phyloP scores from a whole-genome alignment of 2,113 vertebrate genomes.

The Myotis yumanensis region DNA sequence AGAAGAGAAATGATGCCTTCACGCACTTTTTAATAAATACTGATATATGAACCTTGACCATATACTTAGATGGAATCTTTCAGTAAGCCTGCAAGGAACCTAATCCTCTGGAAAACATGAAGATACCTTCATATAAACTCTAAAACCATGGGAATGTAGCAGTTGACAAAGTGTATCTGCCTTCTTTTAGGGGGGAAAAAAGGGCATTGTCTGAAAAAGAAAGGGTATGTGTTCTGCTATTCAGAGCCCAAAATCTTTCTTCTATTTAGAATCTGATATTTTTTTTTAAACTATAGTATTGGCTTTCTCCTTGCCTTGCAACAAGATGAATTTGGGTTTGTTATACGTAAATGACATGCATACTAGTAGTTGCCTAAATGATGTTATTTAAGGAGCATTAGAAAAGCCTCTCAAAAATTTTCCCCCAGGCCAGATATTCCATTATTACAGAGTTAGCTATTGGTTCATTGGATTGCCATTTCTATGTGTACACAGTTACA shows the following conservation, averaged over 20 bases:
- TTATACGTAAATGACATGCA: background rate
- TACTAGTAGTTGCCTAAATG: background rate
- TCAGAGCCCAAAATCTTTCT: background rate
- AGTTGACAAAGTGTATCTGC: background rate
- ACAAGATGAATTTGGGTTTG: background rate
- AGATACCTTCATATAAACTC: background rate
- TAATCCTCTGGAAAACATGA: background rate
- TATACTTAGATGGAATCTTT: background rate
- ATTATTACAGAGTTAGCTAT: background rate
- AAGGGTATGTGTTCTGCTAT: background rate
- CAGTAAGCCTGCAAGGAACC: background rate
- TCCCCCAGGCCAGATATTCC: background rate
- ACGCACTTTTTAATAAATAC: background rate
- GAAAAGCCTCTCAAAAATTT: background rate
- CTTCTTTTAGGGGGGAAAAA: background rate
- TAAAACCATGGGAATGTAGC: background rate
- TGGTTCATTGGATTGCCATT: background rate
- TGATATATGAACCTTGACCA: background rate
- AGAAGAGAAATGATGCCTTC: background rate
- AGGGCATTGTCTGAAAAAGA: background rate
- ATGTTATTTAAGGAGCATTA: background rate
- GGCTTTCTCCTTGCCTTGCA: constrained; percentile 28
- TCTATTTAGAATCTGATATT: background rate
- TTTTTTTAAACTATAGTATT: constrained; percentile 14
- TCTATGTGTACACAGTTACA: background rate